A percentile compares a stretch with the other conserved stretches of the same genome.
phyloP scores from a whole-genome alignment of 2,888 invertebrate species.

The Siphonodentalium dalli region DNA sequence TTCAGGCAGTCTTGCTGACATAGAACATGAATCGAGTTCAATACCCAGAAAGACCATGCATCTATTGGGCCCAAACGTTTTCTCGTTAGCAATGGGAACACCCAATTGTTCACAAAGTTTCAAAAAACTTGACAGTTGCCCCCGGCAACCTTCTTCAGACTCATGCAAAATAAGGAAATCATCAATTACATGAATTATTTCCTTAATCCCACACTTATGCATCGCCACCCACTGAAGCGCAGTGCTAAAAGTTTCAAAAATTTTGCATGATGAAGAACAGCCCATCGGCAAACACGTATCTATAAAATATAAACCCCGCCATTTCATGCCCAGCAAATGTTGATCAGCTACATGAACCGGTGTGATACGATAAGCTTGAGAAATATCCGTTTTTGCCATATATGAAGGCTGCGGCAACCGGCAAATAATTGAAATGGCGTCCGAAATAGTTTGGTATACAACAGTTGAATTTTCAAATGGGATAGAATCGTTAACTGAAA shows the following conservation, averaged over 20 bases:
- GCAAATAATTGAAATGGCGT: constrained; percentile 7
- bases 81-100: no score
- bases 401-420: constrained; percentile 3
- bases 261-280: constrained; percentile 3
- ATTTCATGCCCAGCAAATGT: constrained; percentile 17
- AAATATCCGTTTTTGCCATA: constrained; percentile 18
- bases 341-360: constrained; percentile 20
- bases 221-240: constrained; percentile 12
- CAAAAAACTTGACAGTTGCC: no score
- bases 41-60: no score
- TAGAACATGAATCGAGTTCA: no score
- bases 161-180: no score
- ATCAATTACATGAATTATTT: no score
- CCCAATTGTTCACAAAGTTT: no score
- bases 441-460: constrained; percentile 13
- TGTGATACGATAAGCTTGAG: constrained; percentile 13
- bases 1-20: no score
- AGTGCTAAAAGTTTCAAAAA: constrained; percentile 23
- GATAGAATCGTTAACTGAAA: constrained; percentile 18
- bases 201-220: no score
- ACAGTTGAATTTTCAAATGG: constrained; percentile 9
- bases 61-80: no score
- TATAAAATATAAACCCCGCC: constrained; percentile 12
- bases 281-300: constrained; percentile 21
- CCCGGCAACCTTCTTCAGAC: no score